phyloP scores from a whole-genome alignment of 2,888 invertebrate species.

The Mesoligia furuncula region DNA sequence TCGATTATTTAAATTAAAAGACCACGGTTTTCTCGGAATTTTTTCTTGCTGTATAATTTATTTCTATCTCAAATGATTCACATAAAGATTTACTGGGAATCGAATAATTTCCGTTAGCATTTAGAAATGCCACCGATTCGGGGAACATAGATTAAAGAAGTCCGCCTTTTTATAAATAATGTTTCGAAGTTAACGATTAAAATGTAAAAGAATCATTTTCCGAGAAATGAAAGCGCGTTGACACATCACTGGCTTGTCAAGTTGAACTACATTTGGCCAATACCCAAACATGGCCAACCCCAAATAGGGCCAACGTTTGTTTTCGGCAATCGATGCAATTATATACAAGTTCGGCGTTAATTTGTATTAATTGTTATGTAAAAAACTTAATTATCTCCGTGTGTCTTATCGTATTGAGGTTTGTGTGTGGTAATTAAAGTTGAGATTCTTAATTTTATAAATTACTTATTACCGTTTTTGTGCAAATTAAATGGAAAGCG shows the following conservation, averaged over 20 bases:
- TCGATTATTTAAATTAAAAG: constrained; percentile 8
- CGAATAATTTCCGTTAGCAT: constrained; percentile 15
- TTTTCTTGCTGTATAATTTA: constrained; percentile 25
- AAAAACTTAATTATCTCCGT: constrained; percentile 36
- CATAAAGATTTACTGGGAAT: constrained; percentile 23
- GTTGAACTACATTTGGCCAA: constrained; percentile 69
- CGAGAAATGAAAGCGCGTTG: constrained; percentile 61
- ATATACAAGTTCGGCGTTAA: constrained; percentile 61
- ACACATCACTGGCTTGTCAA: constrained; percentile 57
- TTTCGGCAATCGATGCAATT: constrained; percentile 64
- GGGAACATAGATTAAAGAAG: constrained; percentile 33
- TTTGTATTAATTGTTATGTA: constrained; percentile 62
- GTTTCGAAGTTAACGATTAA: constrained; percentile 33
- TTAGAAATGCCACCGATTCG: constrained; percentile 46
- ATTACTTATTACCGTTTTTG: constrained; percentile 12
- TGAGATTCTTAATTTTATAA: constrained; percentile 7
- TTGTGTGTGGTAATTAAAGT: constrained; percentile 11
- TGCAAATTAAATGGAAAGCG: constrained; percentile 16
- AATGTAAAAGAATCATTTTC: constrained; percentile 53
- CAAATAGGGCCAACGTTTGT: constrained; percentile 67
- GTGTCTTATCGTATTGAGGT: constrained; percentile 32
- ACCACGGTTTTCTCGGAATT: constrained; percentile 36
- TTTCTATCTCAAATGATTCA: constrained; percentile 53
- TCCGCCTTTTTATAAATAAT: constrained; percentile 17
- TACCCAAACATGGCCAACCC: constrained; percentile 63